phyloP scores from a whole-genome alignment of 64 coral and sea anemone species.

The Dendronephthya gigantea region DNA sequence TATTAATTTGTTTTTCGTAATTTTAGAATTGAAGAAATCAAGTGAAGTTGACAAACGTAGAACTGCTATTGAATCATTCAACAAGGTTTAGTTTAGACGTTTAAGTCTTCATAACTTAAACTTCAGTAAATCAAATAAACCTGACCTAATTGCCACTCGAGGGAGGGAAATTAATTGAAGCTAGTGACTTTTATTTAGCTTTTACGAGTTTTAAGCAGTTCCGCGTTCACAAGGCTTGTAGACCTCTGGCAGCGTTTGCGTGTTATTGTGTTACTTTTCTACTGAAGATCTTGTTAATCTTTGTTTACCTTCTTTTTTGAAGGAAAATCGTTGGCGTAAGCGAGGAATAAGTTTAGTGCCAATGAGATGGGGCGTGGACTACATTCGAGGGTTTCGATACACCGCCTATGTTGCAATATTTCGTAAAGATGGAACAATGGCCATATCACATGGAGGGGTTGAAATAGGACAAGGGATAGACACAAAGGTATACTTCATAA shows the following conservation, averaged over 20 bases:
- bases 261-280: too few species aligned
- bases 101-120: too few species aligned
- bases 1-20: too few species aligned
- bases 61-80: conserved; percentile 54
- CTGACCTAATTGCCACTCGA: too few species aligned
- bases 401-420: conserved; percentile 79
- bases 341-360: conserved; percentile 67
- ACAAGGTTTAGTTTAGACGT: conserved; percentile 49
- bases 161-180: too few species aligned
- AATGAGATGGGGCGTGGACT: conserved; percentile 25
- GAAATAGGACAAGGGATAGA: conserved; percentile 93
- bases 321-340: conserved; percentile 89
- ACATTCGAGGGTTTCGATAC: not conserved
- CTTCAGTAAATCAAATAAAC: too few species aligned
- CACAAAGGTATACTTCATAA: conserved; percentile 70
- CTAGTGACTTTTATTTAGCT: too few species aligned
- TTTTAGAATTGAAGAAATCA: conserved; percentile 55
- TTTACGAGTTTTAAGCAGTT: too few species aligned
- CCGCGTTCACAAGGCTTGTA: too few species aligned
- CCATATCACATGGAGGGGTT: conserved; percentile 70
- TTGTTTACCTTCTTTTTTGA: not conserved
- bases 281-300: not conserved
- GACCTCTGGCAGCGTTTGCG: too few species aligned
- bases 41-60: conserved; percentile 61
- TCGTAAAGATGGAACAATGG: conserved; percentile 60